Evolutionary conservation across 2,888 invertebrate genomes (phyloP).

Genomic region (Brenthis ino): DNA sequence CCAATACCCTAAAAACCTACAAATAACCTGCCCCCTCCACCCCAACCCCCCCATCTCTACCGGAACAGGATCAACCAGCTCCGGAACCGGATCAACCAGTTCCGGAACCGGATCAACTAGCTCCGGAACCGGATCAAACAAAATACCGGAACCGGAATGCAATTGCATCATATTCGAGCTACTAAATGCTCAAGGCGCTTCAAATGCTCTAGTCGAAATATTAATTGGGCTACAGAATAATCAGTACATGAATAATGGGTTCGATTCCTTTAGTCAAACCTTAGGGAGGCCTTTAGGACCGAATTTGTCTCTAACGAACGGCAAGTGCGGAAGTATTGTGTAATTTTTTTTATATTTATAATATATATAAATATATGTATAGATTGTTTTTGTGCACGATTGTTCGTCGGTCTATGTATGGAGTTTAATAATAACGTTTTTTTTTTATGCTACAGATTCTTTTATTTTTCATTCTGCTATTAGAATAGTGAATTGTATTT

Average conservation of each 20-base stretch:
- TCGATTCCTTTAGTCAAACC: slow-evolving; percentile 61
- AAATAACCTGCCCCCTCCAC: slow-evolving; percentile 71
- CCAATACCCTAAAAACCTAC: slow-evolving; percentile 65
- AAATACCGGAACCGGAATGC: slow-evolving; percentile 71
- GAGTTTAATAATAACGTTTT: too few species aligned
- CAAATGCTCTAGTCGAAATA: slow-evolving; percentile 73
- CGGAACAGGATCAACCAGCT: slow-evolving; percentile 45
- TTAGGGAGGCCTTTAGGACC: slow-evolving; percentile 61
- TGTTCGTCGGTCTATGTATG: neutral
- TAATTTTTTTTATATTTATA: slow-evolving; percentile 43
- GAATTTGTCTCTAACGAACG: slow-evolving; percentile 70
- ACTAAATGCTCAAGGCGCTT: slow-evolving; percentile 70
- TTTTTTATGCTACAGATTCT: neutral
- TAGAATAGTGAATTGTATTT: neutral
- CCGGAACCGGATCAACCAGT: slow-evolving; percentile 45
- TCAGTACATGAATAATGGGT: slow-evolving; percentile 70
- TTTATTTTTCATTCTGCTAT: slow-evolving; percentile 6
- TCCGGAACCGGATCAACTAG: slow-evolving; percentile 44
- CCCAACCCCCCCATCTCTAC: slow-evolving; percentile 54
- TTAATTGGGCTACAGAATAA: slow-evolving; percentile 74
- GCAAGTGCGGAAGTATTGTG: slow-evolving; percentile 75
- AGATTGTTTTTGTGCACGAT: neutral
- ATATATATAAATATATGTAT: neutral
- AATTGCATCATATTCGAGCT: slow-evolving; percentile 75
- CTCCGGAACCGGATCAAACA: slow-evolving; percentile 53